Percentiles rank a stretch among this genome's conserved stretches.
phyloP scores from a whole-genome alignment of 1,140 invertebrate species.

The Aradophagus sp. region DNA sequence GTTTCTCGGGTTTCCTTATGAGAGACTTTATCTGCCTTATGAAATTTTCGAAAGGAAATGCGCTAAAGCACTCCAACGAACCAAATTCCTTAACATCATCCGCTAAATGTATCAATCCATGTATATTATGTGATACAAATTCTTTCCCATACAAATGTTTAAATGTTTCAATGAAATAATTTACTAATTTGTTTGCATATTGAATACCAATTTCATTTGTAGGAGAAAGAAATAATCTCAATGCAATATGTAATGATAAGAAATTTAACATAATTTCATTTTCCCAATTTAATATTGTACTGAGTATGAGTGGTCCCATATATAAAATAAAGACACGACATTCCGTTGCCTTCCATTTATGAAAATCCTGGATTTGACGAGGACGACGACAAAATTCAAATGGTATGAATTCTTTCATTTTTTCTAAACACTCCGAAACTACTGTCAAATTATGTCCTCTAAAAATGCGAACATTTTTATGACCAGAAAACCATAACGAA shows the following conservation, averaged over 20 bases:
- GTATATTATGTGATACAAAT: constrained; percentile 9
- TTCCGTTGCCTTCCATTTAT: neutral
- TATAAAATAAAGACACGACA: neutral
- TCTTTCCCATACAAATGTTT: neutral
- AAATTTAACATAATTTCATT: constrained; percentile 1
- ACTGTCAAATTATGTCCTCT: neutral
- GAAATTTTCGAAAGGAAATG: constrained; percentile 9
- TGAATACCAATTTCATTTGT: neutral
- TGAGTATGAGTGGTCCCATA: constrained; percentile 1
- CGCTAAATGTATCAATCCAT: neutral
- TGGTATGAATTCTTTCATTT: neutral
- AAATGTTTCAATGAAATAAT: neutral
- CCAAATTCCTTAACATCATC: constrained; percentile 5
- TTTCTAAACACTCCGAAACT: neutral
- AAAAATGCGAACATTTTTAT: neutral
- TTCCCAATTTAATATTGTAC: neutral
- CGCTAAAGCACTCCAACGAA: constrained; percentile 3
- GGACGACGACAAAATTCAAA: neutral
- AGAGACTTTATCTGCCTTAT: neutral
- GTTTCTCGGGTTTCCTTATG: constrained; percentile 6
- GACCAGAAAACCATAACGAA: constrained; percentile 1
- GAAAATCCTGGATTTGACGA: neutral
- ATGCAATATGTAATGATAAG: neutral
- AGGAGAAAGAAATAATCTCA: neutral
- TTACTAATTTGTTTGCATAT: neutral